These are phyloP conservation scores for Armadillidium nasatum DNA, from an alignment of 1,140 invertebrate genomes.

Conservation along the genomic window DNA sequence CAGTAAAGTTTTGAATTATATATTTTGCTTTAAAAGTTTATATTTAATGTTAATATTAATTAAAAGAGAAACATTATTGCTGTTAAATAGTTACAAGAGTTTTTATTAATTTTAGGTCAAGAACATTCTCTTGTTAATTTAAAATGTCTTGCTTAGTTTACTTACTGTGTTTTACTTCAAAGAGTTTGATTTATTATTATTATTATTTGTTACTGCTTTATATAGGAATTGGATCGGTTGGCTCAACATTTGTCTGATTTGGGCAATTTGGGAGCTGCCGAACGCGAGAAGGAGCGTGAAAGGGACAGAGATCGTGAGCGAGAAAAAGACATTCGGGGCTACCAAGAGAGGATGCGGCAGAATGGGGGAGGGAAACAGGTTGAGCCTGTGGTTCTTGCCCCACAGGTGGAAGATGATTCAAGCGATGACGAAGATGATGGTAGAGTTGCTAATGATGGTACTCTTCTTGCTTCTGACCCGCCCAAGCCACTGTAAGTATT, in stretches of 20 bases:
- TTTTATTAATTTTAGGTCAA: neutral
- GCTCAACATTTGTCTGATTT: slow-evolving; percentile 89
- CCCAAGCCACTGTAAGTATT: slow-evolving; percentile 86
- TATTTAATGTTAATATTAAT: too few species aligned
- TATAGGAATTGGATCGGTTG: slow-evolving; percentile 83
- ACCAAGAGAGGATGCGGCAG: slow-evolving; percentile 25
- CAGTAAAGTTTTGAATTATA: too few species aligned
- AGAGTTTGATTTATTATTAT: neutral
- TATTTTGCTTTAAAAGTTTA: too few species aligned
- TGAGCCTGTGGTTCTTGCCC: slow-evolving; percentile 28
- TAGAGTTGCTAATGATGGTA: slow-evolving; percentile 62
- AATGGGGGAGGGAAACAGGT: slow-evolving; percentile 29
- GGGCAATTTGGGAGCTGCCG: slow-evolving; percentile 56
- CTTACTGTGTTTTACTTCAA: neutral
- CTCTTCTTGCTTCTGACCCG: slow-evolving; percentile 88
- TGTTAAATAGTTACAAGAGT: neutral
- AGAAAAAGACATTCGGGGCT: slow-evolving; percentile 34
- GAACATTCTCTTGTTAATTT: neutral
- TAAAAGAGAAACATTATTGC: too few species aligned
- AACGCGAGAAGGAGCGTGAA: slow-evolving; percentile 40
- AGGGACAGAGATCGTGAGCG: slow-evolving; percentile 37
- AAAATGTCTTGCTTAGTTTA: too few species aligned
- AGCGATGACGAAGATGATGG: slow-evolving; percentile 52
- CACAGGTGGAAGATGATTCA: slow-evolving; percentile 39
- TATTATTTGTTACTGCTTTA: slow-evolving; percentile 28